Conservation (phyloP, 1,140 invertebrate species). For the Drosophila neocordata region DNA sequence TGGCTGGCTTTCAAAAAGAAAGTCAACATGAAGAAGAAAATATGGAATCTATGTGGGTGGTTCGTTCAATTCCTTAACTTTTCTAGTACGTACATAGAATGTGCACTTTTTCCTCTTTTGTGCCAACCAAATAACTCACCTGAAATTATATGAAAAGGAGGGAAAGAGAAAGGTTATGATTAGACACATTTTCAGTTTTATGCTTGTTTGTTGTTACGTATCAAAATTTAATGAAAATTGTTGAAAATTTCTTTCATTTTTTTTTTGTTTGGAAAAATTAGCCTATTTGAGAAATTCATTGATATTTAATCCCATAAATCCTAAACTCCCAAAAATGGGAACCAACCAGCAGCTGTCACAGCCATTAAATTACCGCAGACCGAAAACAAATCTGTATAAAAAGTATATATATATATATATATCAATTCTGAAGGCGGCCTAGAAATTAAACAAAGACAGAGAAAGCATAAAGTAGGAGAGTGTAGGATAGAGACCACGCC, state of each 20-base stretch:
- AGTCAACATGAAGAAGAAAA: conserved; percentile 10
- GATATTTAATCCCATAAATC: conserved; percentile 11
- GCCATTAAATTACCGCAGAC: conserved; percentile 51
- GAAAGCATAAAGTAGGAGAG: not conserved
- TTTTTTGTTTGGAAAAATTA: not conserved
- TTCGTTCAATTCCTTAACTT: conserved; percentile 9
- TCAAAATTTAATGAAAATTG: not conserved
- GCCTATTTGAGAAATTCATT: not conserved
- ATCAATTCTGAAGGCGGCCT: conserved; percentile 8
- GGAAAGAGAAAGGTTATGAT: not conserved
- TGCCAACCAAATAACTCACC: conserved; percentile 20
- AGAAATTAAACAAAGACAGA: conserved; percentile 5
- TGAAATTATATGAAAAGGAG: not conserved
- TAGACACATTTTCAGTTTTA: not conserved
- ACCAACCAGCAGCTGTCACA: conserved; percentile 41
- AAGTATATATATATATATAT: conserved; percentile 3
- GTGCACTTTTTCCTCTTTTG: conserved; percentile 14
- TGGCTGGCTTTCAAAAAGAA: conserved; percentile 56
- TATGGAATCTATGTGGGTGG: not conserved
- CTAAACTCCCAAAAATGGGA: too few species aligned
- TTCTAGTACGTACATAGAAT: not conserved
- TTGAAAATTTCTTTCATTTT: not conserved
- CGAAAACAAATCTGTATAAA: conserved; percentile 17
- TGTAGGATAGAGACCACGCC: conserved; percentile 29
- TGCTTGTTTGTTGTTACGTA: not conserved